phyloP scores from a whole-genome alignment of 2,888 invertebrate species.

The Fragum whitleyi region DNA sequence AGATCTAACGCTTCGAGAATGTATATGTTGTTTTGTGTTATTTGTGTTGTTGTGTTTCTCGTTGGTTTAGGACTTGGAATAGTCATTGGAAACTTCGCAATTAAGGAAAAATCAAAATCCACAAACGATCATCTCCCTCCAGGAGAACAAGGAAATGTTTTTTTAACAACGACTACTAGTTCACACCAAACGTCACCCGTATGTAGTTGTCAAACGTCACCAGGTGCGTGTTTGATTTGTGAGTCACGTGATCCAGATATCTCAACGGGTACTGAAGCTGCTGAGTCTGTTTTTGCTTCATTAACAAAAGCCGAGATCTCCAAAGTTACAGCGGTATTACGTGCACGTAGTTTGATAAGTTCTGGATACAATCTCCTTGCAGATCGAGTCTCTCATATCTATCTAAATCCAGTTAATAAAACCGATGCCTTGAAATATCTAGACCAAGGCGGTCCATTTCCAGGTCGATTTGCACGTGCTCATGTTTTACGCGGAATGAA shows the following conservation, averaged over 20 bases:
- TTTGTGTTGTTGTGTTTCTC: conserved; percentile 32
- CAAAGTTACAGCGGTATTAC: conserved; percentile 16
- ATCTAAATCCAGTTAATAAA: conserved; percentile 55
- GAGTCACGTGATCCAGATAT: conserved; percentile 33
- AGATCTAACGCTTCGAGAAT: background rate
- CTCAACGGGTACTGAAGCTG: conserved; percentile 15
- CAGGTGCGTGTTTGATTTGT: conserved; percentile 12
- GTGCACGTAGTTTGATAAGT: conserved; percentile 7
- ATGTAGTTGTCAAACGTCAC: background rate
- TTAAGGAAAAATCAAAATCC: background rate
- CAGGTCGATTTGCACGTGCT: conserved; percentile 64
- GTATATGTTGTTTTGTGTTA: background rate
- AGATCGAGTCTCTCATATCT: conserved; percentile 47
- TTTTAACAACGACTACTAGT: background rate
- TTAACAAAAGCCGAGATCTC: conserved; percentile 54
- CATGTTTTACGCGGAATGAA: conserved; percentile 54
- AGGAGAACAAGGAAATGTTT: background rate
- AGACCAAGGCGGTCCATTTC: conserved; percentile 60
- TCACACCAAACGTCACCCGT: background rate
- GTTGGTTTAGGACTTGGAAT: conserved; percentile 51
- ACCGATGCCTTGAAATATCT: conserved; percentile 49
- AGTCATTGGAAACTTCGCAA: conserved; percentile 48
- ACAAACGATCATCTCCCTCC: background rate
- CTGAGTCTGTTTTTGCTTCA: conserved; percentile 50
- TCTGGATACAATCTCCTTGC: background rate